Percentiles rank a stretch among this genome's conserved stretches.
Conservation (phyloP, 1,140 invertebrate species). For the Drosophila kurseongensis region DNA sequence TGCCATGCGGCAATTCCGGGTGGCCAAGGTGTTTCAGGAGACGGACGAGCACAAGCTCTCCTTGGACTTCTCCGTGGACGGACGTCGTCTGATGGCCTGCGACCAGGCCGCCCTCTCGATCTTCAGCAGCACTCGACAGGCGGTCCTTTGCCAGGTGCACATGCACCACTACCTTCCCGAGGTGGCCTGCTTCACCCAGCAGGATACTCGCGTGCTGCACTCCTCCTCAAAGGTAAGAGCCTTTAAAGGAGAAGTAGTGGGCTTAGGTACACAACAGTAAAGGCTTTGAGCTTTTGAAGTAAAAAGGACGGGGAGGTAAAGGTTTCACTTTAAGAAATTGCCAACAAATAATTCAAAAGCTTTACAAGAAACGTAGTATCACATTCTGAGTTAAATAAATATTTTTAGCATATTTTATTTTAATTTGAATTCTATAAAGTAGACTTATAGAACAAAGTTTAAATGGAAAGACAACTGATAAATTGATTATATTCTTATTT, state of each 20-base stretch:
- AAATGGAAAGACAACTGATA: too few species aligned
- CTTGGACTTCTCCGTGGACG: slow-evolving; percentile 45
- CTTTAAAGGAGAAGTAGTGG: not conserved
- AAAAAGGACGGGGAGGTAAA: not conserved
- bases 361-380: too few species aligned
- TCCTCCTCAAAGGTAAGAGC: slow-evolving; percentile 45
- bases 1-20: slow-evolving; percentile 43
- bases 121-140: slow-evolving; percentile 16
- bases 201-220: slow-evolving; percentile 34
- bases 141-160: slow-evolving; percentile 21
- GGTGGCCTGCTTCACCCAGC: slow-evolving; percentile 40
- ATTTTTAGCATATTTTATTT: too few species aligned
- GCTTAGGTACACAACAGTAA: not conserved
- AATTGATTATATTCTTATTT: too few species aligned
- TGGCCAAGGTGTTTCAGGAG: slow-evolving; percentile 40
- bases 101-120: slow-evolving; percentile 31
- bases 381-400: too few species aligned
- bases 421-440: too few species aligned
- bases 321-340: slow-evolving; percentile 4
- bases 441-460: too few species aligned
- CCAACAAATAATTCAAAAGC: not conserved
- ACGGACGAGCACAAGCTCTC: slow-evolving; percentile 16
- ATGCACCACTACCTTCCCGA: slow-evolving; percentile 42
- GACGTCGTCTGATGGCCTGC: slow-evolving; percentile 26
- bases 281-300: not conserved